Base-by-base conservation (phyloP, 2,797 vertebrate species). In the Spinibarbus caldwelli region DNA sequence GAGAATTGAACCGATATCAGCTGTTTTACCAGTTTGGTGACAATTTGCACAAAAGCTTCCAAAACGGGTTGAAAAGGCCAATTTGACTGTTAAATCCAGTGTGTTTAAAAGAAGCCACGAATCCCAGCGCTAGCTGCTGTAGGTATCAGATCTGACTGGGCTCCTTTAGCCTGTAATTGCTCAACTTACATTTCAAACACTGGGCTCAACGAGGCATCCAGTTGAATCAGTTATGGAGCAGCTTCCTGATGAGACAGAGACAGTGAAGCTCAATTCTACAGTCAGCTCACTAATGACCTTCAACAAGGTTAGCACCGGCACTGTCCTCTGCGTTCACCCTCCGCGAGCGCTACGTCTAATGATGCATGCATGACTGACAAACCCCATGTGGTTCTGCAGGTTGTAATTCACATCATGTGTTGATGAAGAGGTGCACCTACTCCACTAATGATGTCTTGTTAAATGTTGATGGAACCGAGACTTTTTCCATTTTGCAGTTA, bases 301-400 rank as follows among this genome's bases (percentile, higher is more conserved):
- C 86, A 81, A 80, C 88, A 90, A 90, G 90, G 90, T 87, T 86
- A 88, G 87, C 59, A 57, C 79, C 47, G 70, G 87, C 64, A 77
- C 82, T 79, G 88, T 89, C 81, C 87, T 87, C 75, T 83, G 79
- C 70, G n/a, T 86, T 87, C 71, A 73, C 47, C 72, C 76, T 83
- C 85, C 71, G 84, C 87, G 43, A 82, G 78, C 2, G n/a, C 68
- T 78, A 84, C 78, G 49, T 70, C 85, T 89, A 90, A 89, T 88
- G 88, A 88, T 88, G 85, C 90, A 88, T 88, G 82, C 72, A 89
- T 88, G 90, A 88, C 77, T 89, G 87, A 89, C 88, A 87, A 89
- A 89, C 82, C 88, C 86, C 86, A 88, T 86, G 87, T 89, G 88
- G 85, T 86, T 85, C 87, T 90, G 87, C 84, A 88, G 88, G 88